A percentile compares a stretch with the other conserved stretches of the same genome.
These are phyloP conservation scores for Rhagoletis pomonella DNA, from an alignment of 1,140 invertebrate genomes.

Conservation along the genomic window DNA sequence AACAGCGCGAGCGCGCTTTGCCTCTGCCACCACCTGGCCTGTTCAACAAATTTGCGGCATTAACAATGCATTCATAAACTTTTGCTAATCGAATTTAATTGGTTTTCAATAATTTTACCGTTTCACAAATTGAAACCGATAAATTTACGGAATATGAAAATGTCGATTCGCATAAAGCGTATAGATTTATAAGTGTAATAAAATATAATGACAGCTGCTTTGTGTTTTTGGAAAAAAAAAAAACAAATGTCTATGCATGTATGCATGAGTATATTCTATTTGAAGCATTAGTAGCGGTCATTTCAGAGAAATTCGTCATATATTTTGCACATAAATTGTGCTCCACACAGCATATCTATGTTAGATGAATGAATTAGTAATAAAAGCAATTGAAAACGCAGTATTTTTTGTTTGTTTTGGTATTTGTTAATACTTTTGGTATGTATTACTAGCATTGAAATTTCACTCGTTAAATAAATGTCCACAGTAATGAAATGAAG, in stretches of 20 bases:
- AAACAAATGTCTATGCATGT: not conserved
- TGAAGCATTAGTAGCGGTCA: too few species aligned
- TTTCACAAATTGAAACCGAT: conserved; percentile 1
- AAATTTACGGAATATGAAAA: conserved; percentile 1
- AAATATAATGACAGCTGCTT: conserved; percentile 1
- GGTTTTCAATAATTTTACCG: conserved; percentile 27
- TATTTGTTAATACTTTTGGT: too few species aligned
- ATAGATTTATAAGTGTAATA: not conserved
- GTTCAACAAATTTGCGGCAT: not conserved
- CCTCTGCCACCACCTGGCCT: not conserved
- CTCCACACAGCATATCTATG: too few species aligned
- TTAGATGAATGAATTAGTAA: too few species aligned
- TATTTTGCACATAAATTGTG: too few species aligned
- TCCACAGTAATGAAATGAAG: too few species aligned
- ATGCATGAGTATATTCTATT: too few species aligned
- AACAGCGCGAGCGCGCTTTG: not conserved
- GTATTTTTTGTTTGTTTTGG: too few species aligned
- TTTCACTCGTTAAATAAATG: too few species aligned
- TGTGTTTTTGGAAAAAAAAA: not conserved
- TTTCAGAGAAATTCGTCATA: too few species aligned
- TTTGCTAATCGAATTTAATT: conserved; percentile 19
- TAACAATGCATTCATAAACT: not conserved
- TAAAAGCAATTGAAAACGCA: too few species aligned
- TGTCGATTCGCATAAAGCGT: not conserved
- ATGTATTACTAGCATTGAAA: too few species aligned